Conservation (phyloP, 2,797 vertebrate species). For the Anolis apletophallus region DNA sequence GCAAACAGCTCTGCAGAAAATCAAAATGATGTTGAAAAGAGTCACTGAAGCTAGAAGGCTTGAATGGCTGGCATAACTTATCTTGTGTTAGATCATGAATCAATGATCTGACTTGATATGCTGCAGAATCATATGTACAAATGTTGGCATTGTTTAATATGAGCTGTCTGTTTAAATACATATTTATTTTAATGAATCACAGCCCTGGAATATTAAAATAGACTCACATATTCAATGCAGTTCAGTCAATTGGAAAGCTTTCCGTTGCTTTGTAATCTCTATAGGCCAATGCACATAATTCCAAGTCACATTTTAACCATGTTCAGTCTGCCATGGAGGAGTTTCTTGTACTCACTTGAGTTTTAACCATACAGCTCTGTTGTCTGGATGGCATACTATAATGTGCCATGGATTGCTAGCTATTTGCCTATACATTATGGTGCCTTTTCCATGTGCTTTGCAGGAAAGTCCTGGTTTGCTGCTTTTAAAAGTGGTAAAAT, state of each 20-base stretch:
- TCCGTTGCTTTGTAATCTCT: slow-evolving; percentile 20
- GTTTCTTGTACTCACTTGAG: slow-evolving; percentile 39
- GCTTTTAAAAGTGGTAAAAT: slow-evolving; percentile 56
- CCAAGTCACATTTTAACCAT: slow-evolving; percentile 49
- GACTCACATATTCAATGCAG: slow-evolving; percentile 41
- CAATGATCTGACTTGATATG: not conserved
- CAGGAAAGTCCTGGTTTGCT: slow-evolving; percentile 64
- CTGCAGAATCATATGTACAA: not conserved
- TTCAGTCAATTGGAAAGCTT: slow-evolving; percentile 38
- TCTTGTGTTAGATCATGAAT: not conserved
- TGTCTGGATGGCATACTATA: slow-evolving; percentile 32
- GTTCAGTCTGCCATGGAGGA: slow-evolving; percentile 50
- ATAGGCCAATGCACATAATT: slow-evolving; percentile 62
- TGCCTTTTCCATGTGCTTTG: slow-evolving; percentile 65
- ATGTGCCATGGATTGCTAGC: slow-evolving; percentile 35
- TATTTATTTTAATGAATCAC: slow-evolving; percentile 56
- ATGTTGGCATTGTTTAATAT: slow-evolving; percentile 57
- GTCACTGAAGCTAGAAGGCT: not conserved
- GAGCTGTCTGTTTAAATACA: slow-evolving; percentile 48
- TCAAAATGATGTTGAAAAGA: not conserved
- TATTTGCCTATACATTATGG: slow-evolving; percentile 42
- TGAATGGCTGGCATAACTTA: not conserved
- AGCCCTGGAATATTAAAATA: slow-evolving; percentile 55
- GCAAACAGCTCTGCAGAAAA: not conserved
- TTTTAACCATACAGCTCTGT: not conserved